Conservation (phyloP, 1,140 invertebrate species). For the Pristionchus pacificus region DNA sequence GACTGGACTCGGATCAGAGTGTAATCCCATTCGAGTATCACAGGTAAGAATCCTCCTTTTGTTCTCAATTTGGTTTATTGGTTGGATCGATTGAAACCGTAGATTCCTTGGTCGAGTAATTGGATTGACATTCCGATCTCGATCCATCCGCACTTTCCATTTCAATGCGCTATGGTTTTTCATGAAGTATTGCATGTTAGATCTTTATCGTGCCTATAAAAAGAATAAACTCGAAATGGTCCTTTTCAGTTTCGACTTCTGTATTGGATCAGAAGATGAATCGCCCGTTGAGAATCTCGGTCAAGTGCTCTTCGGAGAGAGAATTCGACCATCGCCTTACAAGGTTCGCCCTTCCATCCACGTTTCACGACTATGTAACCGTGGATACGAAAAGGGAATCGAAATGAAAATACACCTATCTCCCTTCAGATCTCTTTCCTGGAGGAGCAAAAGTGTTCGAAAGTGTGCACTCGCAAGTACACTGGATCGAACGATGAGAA, state of each 20-base stretch:
- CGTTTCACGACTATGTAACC: slow-evolving; percentile 5
- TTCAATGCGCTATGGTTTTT: too few species aligned
- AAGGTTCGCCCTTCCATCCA: slow-evolving; percentile 65
- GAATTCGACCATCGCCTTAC: slow-evolving; percentile 86
- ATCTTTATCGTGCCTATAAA: too few species aligned
- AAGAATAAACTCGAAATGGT: too few species aligned
- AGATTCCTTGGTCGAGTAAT: too few species aligned
- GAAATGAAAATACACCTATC: too few species aligned
- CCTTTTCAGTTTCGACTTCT: slow-evolving; percentile 80
- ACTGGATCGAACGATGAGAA: slow-evolving; percentile 66
- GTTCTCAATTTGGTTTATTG: too few species aligned
- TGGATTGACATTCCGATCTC: too few species aligned
- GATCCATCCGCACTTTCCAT: too few species aligned
- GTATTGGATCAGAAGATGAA: slow-evolving; percentile 67
- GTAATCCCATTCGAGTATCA: slow-evolving; percentile 96
- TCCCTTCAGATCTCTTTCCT: slow-evolving; percentile 64
- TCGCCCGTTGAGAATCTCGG: slow-evolving; percentile 95
- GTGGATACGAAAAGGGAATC: too few species aligned
- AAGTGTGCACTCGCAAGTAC: slow-evolving; percentile 73
- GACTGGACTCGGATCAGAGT: slow-evolving; percentile 89
- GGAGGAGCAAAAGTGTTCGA: slow-evolving; percentile 70
- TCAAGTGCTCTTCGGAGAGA: slow-evolving; percentile 95
- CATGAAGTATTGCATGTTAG: too few species aligned
- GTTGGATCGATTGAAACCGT: too few species aligned
- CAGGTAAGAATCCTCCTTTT: slow-evolving; percentile 65